Evolutionary conservation across 1,140 invertebrate species (phyloP).

Genomic region (Drosophila suzukii): DNA sequence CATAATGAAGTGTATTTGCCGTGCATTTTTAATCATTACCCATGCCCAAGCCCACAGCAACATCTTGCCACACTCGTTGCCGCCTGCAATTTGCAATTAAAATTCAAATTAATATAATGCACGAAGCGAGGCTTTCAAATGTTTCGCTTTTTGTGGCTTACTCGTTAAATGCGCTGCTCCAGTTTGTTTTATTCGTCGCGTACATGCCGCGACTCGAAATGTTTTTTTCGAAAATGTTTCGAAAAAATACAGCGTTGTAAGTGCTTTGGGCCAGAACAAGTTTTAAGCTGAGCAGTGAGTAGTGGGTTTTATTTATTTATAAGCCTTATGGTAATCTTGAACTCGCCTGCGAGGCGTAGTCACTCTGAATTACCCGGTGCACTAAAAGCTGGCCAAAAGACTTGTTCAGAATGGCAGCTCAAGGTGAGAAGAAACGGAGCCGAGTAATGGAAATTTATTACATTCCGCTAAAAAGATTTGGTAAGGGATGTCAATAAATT

Average conservation of each 20-base stretch:
- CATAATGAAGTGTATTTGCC: constrained; percentile 77
- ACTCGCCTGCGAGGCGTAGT: constrained; percentile 59
- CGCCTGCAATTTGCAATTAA: constrained; percentile 74
- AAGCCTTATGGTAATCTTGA: constrained; percentile 69
- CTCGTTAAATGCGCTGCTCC: constrained; percentile 65
- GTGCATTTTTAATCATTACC: constrained; percentile 67
- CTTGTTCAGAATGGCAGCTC: constrained; percentile 49
- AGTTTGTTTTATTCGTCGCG: constrained; percentile 55
- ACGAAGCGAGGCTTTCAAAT: constrained; percentile 64
- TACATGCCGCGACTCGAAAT: constrained; percentile 56
- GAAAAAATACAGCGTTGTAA: constrained; percentile 41
- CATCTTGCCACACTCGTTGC: constrained; percentile 26
- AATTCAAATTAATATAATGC: constrained; percentile 78
- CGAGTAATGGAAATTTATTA: constrained; percentile 48
- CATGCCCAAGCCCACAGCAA: constrained; percentile 4
- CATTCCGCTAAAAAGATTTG: constrained; percentile 18
- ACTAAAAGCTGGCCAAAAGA: constrained; percentile 34
- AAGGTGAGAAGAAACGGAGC: constrained; percentile 39
- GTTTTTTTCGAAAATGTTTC: constrained; percentile 34
- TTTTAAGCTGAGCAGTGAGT: constrained; percentile 26
- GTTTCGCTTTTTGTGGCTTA: constrained; percentile 26
- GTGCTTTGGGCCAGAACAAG: constrained; percentile 62
- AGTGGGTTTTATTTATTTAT: constrained; percentile 60
- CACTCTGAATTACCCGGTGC: constrained; percentile 34
- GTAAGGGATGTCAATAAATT: constrained; percentile 36